Evolutionary conservation across 2,797 vertebrate genomes (phyloP), one percentile per base, ranked within the genome.

Genomic region (Coluber constrictor): DNA sequence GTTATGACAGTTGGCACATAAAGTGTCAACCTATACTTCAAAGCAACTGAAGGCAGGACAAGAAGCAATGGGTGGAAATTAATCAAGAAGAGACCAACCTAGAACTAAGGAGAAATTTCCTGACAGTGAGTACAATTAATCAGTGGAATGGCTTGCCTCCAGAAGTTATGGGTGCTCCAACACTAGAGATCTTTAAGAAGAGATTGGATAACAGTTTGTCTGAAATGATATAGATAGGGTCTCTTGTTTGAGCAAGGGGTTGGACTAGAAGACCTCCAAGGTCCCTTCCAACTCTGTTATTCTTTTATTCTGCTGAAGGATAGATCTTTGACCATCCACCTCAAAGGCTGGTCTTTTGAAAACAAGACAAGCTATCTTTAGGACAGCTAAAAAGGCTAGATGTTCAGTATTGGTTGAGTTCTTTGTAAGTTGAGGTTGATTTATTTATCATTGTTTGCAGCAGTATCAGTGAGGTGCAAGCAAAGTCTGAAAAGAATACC

Each of bases 401-500:
- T 54, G 29, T 60, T 56, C 61, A 79, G 29, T 27, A 43, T 79
- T 37, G 37, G 54, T 57, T 55, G 29, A 74, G 55, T 90, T n/a
- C 23, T 43, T 47, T 12, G 89, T 32, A 43, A 5, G 11, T 47
- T 66, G 32, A 15, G 9, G 29, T 43, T 56, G 51, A 37, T 63
- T 55, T 70, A 70, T 47, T 25, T 47, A 51, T 60, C 86, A 79
- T 47, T 79, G n/a, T 79, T 43, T 88, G n/a, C n/a, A 61, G 18
- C 12, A 5, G 55, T 87, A 23, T 57, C 54, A 90, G 51, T 55
- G 61, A 43, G 23, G 4, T 90, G 87, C 83, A 61, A 88, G 89
- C 93, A 91, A 91, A 88, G 32, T 93, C 91, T 89, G 74, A 87
- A 70, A 74, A 87, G 56, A 56, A n/a, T 83, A 1, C 55, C 91